Conservation (phyloP, 2,797 vertebrate species). For the Botia kubotai region DNA sequence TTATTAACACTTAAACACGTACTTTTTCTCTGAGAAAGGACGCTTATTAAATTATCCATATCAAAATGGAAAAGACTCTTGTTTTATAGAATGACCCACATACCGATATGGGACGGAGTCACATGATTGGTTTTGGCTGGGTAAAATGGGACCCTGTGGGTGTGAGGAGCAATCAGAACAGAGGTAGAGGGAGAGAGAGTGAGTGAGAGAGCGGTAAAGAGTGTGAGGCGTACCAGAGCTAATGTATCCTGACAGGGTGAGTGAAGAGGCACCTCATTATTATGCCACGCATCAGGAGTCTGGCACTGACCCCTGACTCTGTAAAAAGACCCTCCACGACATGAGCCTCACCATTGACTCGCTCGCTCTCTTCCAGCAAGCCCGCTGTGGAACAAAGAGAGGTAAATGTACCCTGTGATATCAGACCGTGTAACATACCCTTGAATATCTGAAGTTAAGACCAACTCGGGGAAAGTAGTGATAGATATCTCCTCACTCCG, state of each 20-base stretch:
- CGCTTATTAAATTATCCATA: background rate
- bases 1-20: background rate
- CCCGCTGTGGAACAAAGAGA: conserved; percentile 39
- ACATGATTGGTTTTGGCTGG: conserved; percentile 18
- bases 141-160: conserved; percentile 33
- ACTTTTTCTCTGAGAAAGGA: background rate
- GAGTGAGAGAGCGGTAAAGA: conserved; percentile 39
- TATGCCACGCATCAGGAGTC: conserved; percentile 64
- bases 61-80: background rate
- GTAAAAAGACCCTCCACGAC: conserved; percentile 50
- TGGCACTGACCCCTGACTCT: conserved; percentile 62
- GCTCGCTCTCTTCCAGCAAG: conserved; percentile 26
- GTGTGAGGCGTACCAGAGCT: conserved; percentile 44
- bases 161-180: background rate
- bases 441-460: conserved; percentile 16
- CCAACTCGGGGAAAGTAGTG: background rate
- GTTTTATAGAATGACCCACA: background rate
- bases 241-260: conserved; percentile 65
- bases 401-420: conserved; percentile 32
- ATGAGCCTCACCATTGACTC: conserved; percentile 30
- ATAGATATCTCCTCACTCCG: conserved; percentile 20
- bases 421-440: background rate
- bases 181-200: conserved; percentile 19
- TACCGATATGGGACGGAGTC: conserved; percentile 10
- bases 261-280: conserved; percentile 65